A percentile compares a stretch with the other conserved stretches of the same genome.
Evolutionary conservation across 2,888 invertebrate genomes (phyloP).

Genomic region (Schrankia costaestrigalis): DNA sequence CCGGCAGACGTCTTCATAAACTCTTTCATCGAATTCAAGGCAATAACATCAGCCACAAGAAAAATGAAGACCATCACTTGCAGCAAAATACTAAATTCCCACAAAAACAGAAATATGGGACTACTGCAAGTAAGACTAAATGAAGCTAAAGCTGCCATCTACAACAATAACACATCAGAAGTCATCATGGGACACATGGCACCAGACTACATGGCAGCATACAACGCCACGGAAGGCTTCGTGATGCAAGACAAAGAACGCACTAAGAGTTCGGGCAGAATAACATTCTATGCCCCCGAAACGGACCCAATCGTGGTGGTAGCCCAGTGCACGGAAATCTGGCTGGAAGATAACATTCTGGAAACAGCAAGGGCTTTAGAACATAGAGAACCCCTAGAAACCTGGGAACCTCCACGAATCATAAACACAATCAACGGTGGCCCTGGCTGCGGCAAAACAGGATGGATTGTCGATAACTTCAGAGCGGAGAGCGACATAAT

Average conservation of each 20-base stretch:
- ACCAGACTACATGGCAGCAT: constrained; percentile 13
- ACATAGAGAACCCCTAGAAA: too few relatives aligned
- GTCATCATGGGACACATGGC: constrained; percentile 10
- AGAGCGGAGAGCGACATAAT: constrained; percentile 4
- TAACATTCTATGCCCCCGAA: too few relatives aligned
- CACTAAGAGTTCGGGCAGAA: too few relatives aligned
- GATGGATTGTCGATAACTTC: constrained; percentile 14
- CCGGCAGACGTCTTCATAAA: too few relatives aligned
- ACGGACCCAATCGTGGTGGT: too few relatives aligned
- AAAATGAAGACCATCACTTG: constrained; percentile 1
- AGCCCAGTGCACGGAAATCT: too few relatives aligned
- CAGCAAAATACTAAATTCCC: constrained; percentile 2
- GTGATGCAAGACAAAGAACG: constrained; percentile 8
- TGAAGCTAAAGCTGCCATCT: constrained; percentile 16
- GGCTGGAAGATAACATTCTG: too few relatives aligned
- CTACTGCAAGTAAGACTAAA: constrained; percentile 6
- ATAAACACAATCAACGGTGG: too few relatives aligned
- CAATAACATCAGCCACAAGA: too few relatives aligned
- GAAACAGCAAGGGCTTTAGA: too few relatives aligned
- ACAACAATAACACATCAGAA: constrained; percentile 5
- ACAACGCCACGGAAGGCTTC: constrained; percentile 2
- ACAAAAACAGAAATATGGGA: not conserved
- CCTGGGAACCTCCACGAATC: too few relatives aligned
- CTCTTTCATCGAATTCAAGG: too few relatives aligned
- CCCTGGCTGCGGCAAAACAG: constrained; percentile 20